Evolutionary conservation across 2,888 invertebrate species (phyloP), one percentile per base, ranked within the genome.

Genomic region (Dioctria linearis): DNA sequence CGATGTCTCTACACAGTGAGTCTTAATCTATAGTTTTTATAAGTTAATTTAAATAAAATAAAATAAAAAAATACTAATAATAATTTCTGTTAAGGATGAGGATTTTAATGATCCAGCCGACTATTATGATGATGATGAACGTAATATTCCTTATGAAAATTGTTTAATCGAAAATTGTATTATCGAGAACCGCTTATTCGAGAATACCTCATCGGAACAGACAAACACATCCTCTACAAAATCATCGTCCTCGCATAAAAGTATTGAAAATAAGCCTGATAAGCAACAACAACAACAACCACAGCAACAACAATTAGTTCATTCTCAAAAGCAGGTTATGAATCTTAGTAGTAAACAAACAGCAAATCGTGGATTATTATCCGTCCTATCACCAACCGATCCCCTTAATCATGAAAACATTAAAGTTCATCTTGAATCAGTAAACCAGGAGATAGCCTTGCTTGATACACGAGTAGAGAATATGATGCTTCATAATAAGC

Each of bases 381-480:
- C 79, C 49, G 39, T n/a, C 81, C 66, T 59, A 13, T 80, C 78
- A 13, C 79, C 80, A 9, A 73, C 61, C 8, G 86, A 88, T 71
- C 86, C 86, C n/a, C 83, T 85, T n/a, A 83, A 85, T 84, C 84
- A 84, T 81, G 84, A 84, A 76, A 87, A 86, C 80, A 85, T 85
- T n/a, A 86, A 86, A 49, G 86, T 85, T 6, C 86, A 86, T 81
- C 84, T 90, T 83, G 86, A 90, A 82, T 86, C 89, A 59, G 89
- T 91, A 43, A 91, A 91, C 84, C 87, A 90, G 71, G 92, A 92
- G 86, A 89, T 92, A 82, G 90, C 90, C 40, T 87, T 90, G 83
- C 87, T 92, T 71, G 90, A 91, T 84, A 87, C 89, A 82, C 91
- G 92, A 84, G 92, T 93, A 90, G 91, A 91, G 84, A 90, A 90